phyloP scores from a whole-genome alignment of 2,888 invertebrate genomes.

The Ephialtes manifestator region DNA sequence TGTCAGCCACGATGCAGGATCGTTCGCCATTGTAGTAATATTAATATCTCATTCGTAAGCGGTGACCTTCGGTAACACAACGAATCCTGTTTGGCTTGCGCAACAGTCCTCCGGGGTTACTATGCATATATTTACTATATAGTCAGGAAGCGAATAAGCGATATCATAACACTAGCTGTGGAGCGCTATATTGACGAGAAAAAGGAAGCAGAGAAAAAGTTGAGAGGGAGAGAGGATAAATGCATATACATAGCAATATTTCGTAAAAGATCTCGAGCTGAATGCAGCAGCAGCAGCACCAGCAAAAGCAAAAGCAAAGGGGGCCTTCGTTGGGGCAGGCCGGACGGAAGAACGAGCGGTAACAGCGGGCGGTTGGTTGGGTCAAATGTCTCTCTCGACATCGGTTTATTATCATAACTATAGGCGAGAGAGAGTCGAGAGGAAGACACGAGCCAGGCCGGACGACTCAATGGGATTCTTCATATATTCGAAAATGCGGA shows the following conservation, averaged over 20 bases:
- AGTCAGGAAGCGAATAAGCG: slow-evolving; percentile 72
- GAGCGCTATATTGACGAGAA: slow-evolving; percentile 42
- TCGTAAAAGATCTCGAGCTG: slow-evolving; percentile 54
- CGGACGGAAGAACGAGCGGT: slow-evolving; percentile 77
- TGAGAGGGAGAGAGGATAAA: slow-evolving; percentile 18
- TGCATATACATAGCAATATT: slow-evolving; percentile 52
- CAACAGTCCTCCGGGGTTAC: slow-evolving; percentile 34
- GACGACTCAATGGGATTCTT: slow-evolving; percentile 55
- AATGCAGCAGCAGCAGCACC: slow-evolving; percentile 15
- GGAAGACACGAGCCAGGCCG: slow-evolving; percentile 46
- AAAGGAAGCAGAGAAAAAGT: neutral
- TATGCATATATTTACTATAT: slow-evolving; percentile 24
- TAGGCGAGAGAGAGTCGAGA: slow-evolving; percentile 26
- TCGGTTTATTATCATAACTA: slow-evolving; percentile 78
- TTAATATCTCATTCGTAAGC: slow-evolving; percentile 51
- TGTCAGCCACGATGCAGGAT: slow-evolving; percentile 45
- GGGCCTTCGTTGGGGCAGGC: slow-evolving; percentile 70
- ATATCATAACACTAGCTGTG: slow-evolving; percentile 78
- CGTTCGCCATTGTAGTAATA: slow-evolving; percentile 52
- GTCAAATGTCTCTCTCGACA: slow-evolving; percentile 83
- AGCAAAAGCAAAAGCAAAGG: neutral
- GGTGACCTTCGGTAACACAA: slow-evolving; percentile 55
- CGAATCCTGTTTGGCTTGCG: slow-evolving; percentile 45
- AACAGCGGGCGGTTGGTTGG: slow-evolving; percentile 84
- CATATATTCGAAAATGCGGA: slow-evolving; percentile 53